Base-by-base conservation (phyloP, 2,888 invertebrate genomes). In the Petrolisthes manimaculis region DNA sequence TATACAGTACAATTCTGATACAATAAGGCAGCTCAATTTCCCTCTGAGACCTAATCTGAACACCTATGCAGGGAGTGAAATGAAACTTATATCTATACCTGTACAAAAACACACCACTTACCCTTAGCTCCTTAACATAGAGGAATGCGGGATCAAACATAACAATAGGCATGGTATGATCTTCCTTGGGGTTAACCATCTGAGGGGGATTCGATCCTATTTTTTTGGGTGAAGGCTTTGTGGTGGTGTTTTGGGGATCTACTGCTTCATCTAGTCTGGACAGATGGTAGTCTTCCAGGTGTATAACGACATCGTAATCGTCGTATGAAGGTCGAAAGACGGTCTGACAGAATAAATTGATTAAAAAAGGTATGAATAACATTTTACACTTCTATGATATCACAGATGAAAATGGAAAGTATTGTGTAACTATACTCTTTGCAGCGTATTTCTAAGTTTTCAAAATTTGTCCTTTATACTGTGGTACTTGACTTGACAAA, bases 291-390 rank as follows among this genome's bases (percentile, higher is more conserved):
- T 93, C 92, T 56, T 94, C 94, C 5, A 98, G 92, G 92, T 95
- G 94, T 92, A 98, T 96, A 0, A 97, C 89, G 9, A 95, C 94
- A 93, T 98, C 96, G 93, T 96, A 98, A 2, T 96, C 96, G 0
- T 94, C 94, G 82, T 95, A 92, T 0, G 95, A 94, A 3, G 96
- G 94, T 54, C 94, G 93, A 92, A 96, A 96, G n/a, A 95, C 74
- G 12, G 67, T 69, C 89, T 89, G 89, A 0, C 82, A 81, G 75
- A 8, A 56, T n/a, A 24, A 51, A 54, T 14, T 6, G 4, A 83
- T 37, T 37, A 37, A 37, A 37, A 37, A 37, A 37, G 37, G 37
- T 37, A 37, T 0, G 37, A 37, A 37, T 37, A 37, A 37, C 0
- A 37, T 37, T 37, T 37, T 37, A 37, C 37, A 37, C 37, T 37